Evolutionary conservation across 2,888 invertebrate species (phyloP), one percentile per base, ranked within the genome.

Genomic region (Caenorhabditis sp.): DNA sequence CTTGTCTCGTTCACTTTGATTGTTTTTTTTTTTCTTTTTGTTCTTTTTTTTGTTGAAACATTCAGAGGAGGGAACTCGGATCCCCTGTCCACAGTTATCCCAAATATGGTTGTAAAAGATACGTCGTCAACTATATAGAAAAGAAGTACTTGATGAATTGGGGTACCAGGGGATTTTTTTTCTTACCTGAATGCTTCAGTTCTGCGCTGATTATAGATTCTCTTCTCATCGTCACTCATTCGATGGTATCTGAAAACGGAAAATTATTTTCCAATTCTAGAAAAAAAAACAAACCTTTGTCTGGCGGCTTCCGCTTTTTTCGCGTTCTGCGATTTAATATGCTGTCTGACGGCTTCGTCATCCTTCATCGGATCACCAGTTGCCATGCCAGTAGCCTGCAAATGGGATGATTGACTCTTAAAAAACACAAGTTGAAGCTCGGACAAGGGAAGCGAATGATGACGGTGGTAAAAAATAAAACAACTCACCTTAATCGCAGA

Each of bases 231-330:
- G 27, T 77, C 77, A 43, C 73, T 69, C 83, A 82, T 82, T 17
- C 81, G 74, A 36, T 81, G 82, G 55, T 82, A 81, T 53, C 79
- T 79, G 57, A 43, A 43, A 43, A 12, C 17, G 6, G 36, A 36
- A 36, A 8, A 36, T 36, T 19, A n/a, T 12, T 61, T 26, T 23
- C 24, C n/a, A n/a, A n/a, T n/a, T n/a, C n/a, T n/a, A n/a, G n/a
- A n/a, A n/a, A n/a, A n/a, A n/a, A n/a, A n/a, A 19, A 59, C 61
- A 21, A 50, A 80, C 78, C 83, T 50, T 21, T 70, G 73, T 51
- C 86, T 66, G n/a, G 86, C 86, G n/a, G 85, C 85, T 54, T 86
- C 84, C 3, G 86, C 86, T 69, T 86, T 86, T 76, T 84, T 86
- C 4, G 83, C 81, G 66, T 86, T 86, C 66, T 82, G 81, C 23